These are phyloP conservation scores for Sphaerodactylus townsendi DNA, from an alignment of 2,113 vertebrate species.

Conservation along the genomic window DNA sequence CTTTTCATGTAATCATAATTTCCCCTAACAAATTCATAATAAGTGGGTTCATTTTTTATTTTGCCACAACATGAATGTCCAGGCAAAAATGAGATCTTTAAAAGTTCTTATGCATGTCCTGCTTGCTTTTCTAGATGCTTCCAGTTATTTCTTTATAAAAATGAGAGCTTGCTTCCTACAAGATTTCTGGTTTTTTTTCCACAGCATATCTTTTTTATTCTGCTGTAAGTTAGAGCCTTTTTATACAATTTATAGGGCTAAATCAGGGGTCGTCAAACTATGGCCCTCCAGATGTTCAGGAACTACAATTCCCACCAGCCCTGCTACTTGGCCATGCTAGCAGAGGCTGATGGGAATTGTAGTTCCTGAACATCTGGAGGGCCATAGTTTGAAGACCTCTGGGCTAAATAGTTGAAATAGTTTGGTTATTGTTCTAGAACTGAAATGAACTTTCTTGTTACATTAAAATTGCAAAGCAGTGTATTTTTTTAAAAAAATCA, in stretches of 20 bases:
- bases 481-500: conserved; percentile 29
- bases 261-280: too few species aligned
- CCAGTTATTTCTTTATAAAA: conserved; percentile 56
- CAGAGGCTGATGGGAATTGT: too few species aligned
- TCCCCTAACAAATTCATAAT: conserved; percentile 69
- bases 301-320: too few species aligned
- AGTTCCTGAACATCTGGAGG: too few species aligned
- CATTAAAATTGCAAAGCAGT: neutral
- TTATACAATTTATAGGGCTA: conserved; percentile 45
- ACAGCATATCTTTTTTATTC: conserved; percentile 33
- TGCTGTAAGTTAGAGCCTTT: conserved; percentile 8
- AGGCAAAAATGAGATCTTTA: conserved; percentile 42
- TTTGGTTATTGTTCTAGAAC: neutral
- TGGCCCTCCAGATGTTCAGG: too few species aligned
- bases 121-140: conserved; percentile 66
- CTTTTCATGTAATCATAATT: conserved; percentile 63
- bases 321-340: too few species aligned
- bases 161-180: conserved; percentile 78
- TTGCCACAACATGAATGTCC: conserved; percentile 63
- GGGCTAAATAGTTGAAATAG: conserved; percentile 16
- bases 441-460: conserved; percentile 25
- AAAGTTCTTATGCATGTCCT: conserved; percentile 69
- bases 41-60: conserved; percentile 64
- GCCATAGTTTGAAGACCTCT: too few species aligned
- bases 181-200: conserved; percentile 61